Percentiles rank a stretch among this genome's conserved stretches.
These are phyloP conservation scores for Plagodis dolabraria DNA, from an alignment of 2,888 invertebrate genomes.

Conservation along the genomic window DNA sequence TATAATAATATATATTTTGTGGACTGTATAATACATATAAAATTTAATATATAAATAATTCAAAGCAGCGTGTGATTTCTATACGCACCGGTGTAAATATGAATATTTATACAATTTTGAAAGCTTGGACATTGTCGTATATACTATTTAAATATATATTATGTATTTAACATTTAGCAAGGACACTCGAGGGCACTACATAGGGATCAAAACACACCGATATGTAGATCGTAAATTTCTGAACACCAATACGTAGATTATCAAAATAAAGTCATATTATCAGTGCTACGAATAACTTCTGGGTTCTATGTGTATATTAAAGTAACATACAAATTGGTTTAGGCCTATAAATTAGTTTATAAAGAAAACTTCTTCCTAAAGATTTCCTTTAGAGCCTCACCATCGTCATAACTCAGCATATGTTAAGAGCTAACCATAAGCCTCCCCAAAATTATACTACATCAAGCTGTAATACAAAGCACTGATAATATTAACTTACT, in stretches of 20 bases:
- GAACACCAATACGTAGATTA: slow-evolving; percentile 11
- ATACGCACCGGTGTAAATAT: slow-evolving; percentile 7
- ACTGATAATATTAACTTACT: slow-evolving; percentile 10
- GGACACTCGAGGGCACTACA: slow-evolving; percentile 15
- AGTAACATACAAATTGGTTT: slow-evolving; percentile 1
- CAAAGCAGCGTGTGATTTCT: slow-evolving; percentile 13
- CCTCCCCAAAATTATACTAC: too few relatives aligned
- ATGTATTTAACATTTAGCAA: slow-evolving; percentile 17
- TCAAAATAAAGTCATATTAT: slow-evolving; percentile 2
- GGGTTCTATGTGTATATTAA: neutral
- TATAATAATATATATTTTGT: slow-evolving; percentile 36
- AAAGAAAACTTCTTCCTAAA: neutral
- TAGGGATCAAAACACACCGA: slow-evolving; percentile 9
- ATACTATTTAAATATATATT: slow-evolving; percentile 4
- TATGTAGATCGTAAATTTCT: slow-evolving; percentile 2
- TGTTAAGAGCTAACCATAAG: too few relatives aligned
- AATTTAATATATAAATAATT: slow-evolving; percentile 29
- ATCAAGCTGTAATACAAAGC: neutral
- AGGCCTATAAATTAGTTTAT: slow-evolving; percentile 19
- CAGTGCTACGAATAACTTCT: slow-evolving; percentile 2
- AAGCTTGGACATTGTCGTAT: slow-evolving; percentile 27
- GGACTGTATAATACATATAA: slow-evolving; percentile 39
- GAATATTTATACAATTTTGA: slow-evolving; percentile 25
- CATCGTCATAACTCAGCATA: too few relatives aligned
- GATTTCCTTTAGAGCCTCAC: too few relatives aligned